Base-by-base conservation (phyloP, 2,888 invertebrate genomes). In the Amphipyra tragopoginis region DNA sequence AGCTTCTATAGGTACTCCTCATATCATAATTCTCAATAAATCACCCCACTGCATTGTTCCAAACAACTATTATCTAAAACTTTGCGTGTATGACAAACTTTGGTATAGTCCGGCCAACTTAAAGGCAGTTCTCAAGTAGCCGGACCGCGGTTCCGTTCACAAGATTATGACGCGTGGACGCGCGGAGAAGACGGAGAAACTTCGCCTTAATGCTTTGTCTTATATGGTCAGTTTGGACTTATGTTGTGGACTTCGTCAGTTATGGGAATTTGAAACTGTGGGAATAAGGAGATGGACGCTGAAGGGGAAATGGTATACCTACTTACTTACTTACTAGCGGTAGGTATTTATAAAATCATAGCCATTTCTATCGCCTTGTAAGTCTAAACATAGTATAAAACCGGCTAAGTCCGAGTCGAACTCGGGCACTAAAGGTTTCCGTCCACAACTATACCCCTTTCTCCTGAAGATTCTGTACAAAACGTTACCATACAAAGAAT, bases 101-200 rank as follows among this genome's bases (percentile, higher is more conserved):
- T 47, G 29, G 26, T 44, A 39, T 52, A 64, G 57, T 62, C 61
- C 59, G 79, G 78, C 79, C 75, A 79, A 82, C 76, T 83, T 81
- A 76, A 67, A 69, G 75, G 73, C 56, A 63, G 85, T 86, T 86
- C 64, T 47, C 65, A 67, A 82, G 80, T 80, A 79, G 55, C 73
- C 51, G 71, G 71, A 71, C 80, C 77, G 71, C 77, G 77, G 75
- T 79, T 82, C 81, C 82, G 77, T 73, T 72, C 78, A 65, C 69
- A 81, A 77, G 78, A 79, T 86, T 87, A 85, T 83, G 82, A 82
- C 83, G 83, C 86, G 75, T 73, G 73, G 72, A 77, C 74, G 79
- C 75, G 69, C 75, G 65, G 45, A 29, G 29, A 29, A 29, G 29
- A 2, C 4, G 29, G 5, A 58, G 77, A 66, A 80, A 87, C 80